Conservation (phyloP, 1,140 invertebrate species). For the Gonatopus flavifemur region DNA sequence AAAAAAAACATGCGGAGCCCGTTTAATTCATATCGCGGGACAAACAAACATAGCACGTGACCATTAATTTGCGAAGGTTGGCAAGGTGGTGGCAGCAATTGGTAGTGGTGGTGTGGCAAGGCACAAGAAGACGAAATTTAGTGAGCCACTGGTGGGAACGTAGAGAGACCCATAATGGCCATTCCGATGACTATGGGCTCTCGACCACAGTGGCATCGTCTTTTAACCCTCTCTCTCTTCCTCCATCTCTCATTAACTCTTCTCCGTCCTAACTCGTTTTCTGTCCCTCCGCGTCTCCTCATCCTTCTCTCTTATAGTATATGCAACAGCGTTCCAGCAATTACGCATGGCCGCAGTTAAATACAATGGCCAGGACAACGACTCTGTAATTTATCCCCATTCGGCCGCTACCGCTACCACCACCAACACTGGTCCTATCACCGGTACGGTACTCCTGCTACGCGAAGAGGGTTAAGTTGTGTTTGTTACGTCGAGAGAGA, state of each 20-base stretch:
- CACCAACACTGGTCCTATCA: constrained; percentile 20
- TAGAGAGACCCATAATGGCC: constrained; percentile 55
- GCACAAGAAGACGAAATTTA: constrained; percentile 53
- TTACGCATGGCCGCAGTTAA: constrained; percentile 52
- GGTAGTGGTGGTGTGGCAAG: constrained; percentile 30
- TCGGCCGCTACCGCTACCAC: constrained; percentile 24
- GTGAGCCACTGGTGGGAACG: constrained; percentile 52
- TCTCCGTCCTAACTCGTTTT: constrained; percentile 29
- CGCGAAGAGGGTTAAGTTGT: constrained; percentile 24
- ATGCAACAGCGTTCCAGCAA: constrained; percentile 47
- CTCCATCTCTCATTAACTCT: constrained; percentile 19
- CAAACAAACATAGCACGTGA: constrained; percentile 35
- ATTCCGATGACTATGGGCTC: constrained; percentile 48
- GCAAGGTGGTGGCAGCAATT: too few species aligned
- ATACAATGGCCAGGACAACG: constrained; percentile 51
- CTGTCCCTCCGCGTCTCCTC: constrained; percentile 16
- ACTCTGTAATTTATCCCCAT: constrained; percentile 53
- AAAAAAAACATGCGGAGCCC: constrained; percentile 12
- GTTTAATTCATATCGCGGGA: constrained; percentile 1
- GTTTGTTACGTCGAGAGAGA: constrained; percentile 27
- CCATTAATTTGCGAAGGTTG: constrained; percentile 49
- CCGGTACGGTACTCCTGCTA: constrained; percentile 22
- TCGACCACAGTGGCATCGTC: constrained; percentile 40
- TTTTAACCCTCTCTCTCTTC: constrained; percentile 8
- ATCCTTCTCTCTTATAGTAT: constrained; percentile 12